These are phyloP conservation scores for Lochmaea capreae DNA, from an alignment of 2,888 invertebrate genomes.

Conservation along the genomic window DNA sequence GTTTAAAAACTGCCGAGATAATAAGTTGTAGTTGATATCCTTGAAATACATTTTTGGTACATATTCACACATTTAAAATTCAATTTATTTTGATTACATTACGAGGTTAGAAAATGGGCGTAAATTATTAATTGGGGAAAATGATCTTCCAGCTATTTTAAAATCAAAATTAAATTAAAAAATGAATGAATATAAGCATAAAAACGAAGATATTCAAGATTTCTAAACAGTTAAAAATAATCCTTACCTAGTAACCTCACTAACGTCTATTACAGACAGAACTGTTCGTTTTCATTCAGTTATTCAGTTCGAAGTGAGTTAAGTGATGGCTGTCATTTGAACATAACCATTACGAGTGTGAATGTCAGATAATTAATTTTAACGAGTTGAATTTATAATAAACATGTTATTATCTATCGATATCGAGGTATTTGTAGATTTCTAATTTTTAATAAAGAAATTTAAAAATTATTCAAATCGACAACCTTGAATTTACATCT, in stretches of 20 bases:
- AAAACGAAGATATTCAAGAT: background rate
- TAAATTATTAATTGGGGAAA: background rate
- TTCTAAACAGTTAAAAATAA: background rate
- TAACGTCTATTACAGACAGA: background rate
- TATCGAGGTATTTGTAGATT: no score
- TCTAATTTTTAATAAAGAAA: background rate
- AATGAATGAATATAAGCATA: background rate
- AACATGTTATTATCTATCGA: no score
- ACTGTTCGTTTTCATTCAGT: background rate
- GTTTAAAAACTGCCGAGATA: background rate
- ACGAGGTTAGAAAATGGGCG: background rate
- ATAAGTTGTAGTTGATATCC: background rate
- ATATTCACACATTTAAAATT: background rate
- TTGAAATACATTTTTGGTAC: background rate
- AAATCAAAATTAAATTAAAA: background rate
- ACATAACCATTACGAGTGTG: no score
- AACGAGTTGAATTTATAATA: no score
- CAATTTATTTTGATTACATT: background rate
- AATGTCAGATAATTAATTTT: no score
- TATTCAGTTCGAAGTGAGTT: no score
- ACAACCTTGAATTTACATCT: background rate
- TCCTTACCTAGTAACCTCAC: constrained; percentile 6
- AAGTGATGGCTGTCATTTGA: no score
- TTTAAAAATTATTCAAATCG: background rate
- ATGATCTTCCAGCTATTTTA: background rate